Evolutionary conservation across 2,113 vertebrate genomes (phyloP), one percentile per base, ranked within the genome.

Genomic region (Artemisiospiza belli): DNA sequence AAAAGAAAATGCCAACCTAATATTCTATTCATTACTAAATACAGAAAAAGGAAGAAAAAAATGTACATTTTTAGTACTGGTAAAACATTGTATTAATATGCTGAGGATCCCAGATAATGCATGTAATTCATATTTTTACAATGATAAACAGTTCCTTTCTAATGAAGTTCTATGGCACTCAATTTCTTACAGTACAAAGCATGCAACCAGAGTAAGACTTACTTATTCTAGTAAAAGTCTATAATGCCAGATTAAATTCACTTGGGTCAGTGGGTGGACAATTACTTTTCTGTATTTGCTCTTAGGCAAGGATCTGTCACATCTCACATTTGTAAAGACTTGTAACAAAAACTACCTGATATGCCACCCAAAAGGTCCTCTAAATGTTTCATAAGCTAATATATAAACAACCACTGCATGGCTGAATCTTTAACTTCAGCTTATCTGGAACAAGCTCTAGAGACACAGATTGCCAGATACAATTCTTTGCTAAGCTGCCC

Each of bases 211-310:
- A 77, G 1, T 35, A 82, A 81, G 14, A 87, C 54, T 86, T 72
- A 87, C 54, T 81, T 82, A 69, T 15, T 28, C 51, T 79, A 66
- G 21, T 57, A 72, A 19, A 89, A 64, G 10, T 22, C 23, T 76
- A 46, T 9, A 72, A 41, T 3, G 1, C 10, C 18, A 58, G 77
- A 91, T 85, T 91, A 59, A 84, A 85, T 90, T 66, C 5, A 85
- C 46, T 62, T 46, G 16, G 4, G 63, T 90, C 51, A 80, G 28
- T 12, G 19, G 63, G 41, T 46, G 24, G 61, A 68, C 33, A 75
- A 35, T 46, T 91, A 39, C 59, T 92, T 89, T 83, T 69, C 39
- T 43, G 10, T 73, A 43, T 90, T 69, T 47, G 55, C 78, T 87
- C 37, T 49, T 72, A 46, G 31, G 62, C 41, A 73, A 77, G 83